These are phyloP conservation scores for Probosciger aterrimus DNA, from an alignment of 2,113 vertebrate genomes.

Conservation along the genomic window DNA sequence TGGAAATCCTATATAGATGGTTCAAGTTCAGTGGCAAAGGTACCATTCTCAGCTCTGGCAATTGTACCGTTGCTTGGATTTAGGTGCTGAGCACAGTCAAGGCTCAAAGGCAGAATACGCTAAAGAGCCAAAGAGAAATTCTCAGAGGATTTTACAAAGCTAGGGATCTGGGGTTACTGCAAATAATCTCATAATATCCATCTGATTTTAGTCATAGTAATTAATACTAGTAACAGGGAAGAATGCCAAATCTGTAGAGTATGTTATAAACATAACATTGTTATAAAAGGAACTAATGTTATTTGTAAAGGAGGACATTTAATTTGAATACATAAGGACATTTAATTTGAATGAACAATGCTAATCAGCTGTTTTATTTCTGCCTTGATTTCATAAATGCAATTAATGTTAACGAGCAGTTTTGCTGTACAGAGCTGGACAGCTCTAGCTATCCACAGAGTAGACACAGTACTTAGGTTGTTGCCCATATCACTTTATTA, in stretches of 20 bases:
- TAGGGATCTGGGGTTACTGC: neutral
- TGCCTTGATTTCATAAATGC: neutral
- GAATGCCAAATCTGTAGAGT: neutral
- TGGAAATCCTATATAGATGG: constrained; percentile 83
- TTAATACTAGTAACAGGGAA: neutral
- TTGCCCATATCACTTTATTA: neutral
- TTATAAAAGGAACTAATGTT: neutral
- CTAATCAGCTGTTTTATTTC: neutral
- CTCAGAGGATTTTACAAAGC: neutral
- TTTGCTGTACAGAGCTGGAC: neutral
- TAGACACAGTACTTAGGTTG: neutral
- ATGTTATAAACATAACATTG: neutral
- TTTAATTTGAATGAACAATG: neutral
- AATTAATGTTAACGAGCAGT: neutral
- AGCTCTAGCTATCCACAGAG: neutral
- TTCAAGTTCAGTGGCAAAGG: constrained; percentile 75
- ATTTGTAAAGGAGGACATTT: neutral
- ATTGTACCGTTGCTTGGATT: neutral
- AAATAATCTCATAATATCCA: neutral
- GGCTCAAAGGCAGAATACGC: neutral
- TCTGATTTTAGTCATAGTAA: neutral
- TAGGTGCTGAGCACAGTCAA: neutral
- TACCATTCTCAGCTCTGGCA: constrained; percentile 37
- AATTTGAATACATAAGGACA: neutral
- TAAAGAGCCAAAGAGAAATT: neutral